Evolutionary conservation across 2,113 vertebrate species (phyloP).

Genomic region (Hoplias malabaricus): DNA sequence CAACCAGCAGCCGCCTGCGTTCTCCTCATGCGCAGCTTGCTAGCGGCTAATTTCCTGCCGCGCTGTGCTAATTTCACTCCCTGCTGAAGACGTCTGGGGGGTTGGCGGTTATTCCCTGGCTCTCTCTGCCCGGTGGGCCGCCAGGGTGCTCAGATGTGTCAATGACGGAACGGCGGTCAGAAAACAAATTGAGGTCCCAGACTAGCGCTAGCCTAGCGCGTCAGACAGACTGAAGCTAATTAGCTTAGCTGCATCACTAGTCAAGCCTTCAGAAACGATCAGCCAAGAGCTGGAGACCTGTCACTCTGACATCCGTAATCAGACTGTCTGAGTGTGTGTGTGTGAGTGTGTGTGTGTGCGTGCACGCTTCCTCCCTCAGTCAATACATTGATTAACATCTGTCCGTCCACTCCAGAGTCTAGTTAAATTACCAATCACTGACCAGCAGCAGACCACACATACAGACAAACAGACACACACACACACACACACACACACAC

Average conservation of each 20-base stretch:
- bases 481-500: too few species aligned
- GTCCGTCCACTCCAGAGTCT: background rate
- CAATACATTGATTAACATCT: constrained; percentile 38
- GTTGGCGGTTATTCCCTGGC: constrained; percentile 41
- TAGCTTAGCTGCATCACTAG: constrained; percentile 59
- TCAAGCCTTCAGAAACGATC: constrained; percentile 65
- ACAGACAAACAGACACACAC: too few species aligned
- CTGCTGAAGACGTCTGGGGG: background rate
- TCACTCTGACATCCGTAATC: constrained; percentile 25
- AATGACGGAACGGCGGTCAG: constrained; percentile 29
- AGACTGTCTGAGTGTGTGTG: constrained; percentile 15
- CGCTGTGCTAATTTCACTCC: constrained; percentile 54
- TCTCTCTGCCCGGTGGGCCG: constrained; percentile 49
- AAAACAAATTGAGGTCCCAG: constrained; percentile 58
- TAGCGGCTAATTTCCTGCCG: constrained; percentile 58
- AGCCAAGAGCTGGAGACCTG: constrained; percentile 53
- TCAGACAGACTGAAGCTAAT: constrained; percentile 59
- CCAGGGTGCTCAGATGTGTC: constrained; percentile 57
- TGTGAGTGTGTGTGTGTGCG: constrained; percentile 50
- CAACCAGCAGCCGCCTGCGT: background rate
- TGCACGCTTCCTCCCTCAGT: constrained; percentile 53
- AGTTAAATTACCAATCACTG: constrained; percentile 30
- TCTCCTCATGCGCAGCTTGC: background rate
- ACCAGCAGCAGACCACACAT: background rate
- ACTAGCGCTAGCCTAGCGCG: constrained; percentile 44